phyloP scores from a whole-genome alignment of 2,888 invertebrate species.

The Synanthedon myopaeformis region DNA sequence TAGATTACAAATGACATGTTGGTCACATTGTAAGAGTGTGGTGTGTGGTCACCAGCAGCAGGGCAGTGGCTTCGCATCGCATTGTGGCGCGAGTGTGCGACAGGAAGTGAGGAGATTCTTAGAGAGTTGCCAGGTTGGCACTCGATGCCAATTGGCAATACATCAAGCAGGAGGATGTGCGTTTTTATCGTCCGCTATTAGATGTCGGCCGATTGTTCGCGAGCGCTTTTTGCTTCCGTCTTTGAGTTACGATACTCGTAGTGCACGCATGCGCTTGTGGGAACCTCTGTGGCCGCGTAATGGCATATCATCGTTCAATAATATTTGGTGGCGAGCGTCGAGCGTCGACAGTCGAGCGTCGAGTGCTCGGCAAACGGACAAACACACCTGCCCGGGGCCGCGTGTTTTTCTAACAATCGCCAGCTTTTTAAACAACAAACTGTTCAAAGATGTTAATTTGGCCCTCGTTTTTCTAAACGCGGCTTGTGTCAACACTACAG shows the following conservation, averaged over 20 bases:
- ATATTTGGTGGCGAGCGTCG: slow-evolving; percentile 28
- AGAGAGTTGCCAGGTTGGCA: not conserved
- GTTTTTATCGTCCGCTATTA: slow-evolving; percentile 11
- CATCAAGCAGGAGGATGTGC: slow-evolving; percentile 17
- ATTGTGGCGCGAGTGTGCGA: not conserved
- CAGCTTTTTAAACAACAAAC: slow-evolving; percentile 34
- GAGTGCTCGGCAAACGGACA: slow-evolving; percentile 26
- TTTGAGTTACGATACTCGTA: slow-evolving; percentile 7
- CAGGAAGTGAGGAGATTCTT: not conserved
- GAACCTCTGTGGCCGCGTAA: slow-evolving; percentile 25
- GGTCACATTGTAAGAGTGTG: no score
- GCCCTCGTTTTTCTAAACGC: slow-evolving; percentile 33
- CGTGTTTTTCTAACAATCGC: slow-evolving; percentile 40
- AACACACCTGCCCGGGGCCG: slow-evolving; percentile 23
- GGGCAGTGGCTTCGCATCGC: not conserved
- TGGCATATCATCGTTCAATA: slow-evolving; percentile 52
- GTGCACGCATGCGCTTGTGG: slow-evolving; percentile 4
- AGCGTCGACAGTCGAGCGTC: slow-evolving; percentile 1
- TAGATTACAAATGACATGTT: no score
- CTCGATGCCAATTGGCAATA: not conserved
- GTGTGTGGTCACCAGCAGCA: no score
- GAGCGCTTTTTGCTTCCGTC: slow-evolving; percentile 2
- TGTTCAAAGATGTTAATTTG: slow-evolving; percentile 37
- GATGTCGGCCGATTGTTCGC: not conserved
- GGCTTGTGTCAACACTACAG: slow-evolving; percentile 28